Percentiles rank a stretch among this genome's conserved stretches.
phyloP scores from a whole-genome alignment of 1,140 invertebrate species.

The Drosophila kanapiae region DNA sequence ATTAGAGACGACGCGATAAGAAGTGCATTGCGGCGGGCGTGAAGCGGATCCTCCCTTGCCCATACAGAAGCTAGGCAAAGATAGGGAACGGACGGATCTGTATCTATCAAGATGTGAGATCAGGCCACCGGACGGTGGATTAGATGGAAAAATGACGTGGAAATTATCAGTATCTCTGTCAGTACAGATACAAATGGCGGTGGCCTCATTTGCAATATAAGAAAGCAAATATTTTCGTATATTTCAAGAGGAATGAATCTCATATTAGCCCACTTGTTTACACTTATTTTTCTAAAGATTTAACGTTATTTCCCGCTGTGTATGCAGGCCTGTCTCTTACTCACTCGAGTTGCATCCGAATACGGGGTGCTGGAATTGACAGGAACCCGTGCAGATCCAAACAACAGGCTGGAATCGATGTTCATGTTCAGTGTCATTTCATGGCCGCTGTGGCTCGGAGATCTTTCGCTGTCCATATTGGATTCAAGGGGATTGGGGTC shows the following conservation, averaged over 20 bases:
- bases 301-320: constrained; percentile 17
- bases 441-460: constrained; percentile 54
- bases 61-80: background rate
- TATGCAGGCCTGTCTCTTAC: constrained; percentile 57
- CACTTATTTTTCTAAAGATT: background rate
- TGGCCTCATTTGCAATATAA: background rate
- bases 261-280: background rate
- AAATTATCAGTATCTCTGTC: constrained; percentile 4
- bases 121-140: constrained; percentile 9
- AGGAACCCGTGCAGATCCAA: constrained; percentile 94
- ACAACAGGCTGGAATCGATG: constrained; percentile 85
- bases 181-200: background rate
- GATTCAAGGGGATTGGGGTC: constrained; percentile 19
- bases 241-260: too few relatives aligned
- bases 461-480: constrained; percentile 66
- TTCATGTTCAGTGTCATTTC: constrained; percentile 43
- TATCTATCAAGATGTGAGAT: constrained; percentile 2
- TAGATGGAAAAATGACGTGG: constrained; percentile 11
- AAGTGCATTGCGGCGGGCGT: constrained; percentile 29
- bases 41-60: constrained; percentile 1
- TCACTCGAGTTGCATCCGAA: constrained; percentile 97
- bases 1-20: constrained; percentile 19
- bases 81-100: constrained; percentile 9
- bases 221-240: background rate
- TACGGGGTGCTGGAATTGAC: constrained; percentile 97